A percentile compares a stretch with the other conserved stretches of the same genome.
Evolutionary conservation across 2,797 vertebrate species (phyloP).

Genomic region (Siniperca undulata): DNA sequence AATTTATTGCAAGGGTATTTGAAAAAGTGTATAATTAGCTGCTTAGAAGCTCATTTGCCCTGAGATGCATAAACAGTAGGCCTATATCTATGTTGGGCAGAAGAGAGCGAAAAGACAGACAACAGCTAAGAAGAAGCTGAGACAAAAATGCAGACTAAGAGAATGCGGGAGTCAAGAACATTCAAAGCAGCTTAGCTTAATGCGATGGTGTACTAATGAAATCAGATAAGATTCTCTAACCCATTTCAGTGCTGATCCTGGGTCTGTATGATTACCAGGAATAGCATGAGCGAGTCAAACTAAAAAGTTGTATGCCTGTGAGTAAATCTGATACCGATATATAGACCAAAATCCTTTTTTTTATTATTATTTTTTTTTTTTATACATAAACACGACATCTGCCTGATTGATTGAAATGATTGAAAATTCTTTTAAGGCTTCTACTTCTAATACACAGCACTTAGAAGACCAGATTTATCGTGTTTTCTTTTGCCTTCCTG

Average conservation of each 20-base stretch:
- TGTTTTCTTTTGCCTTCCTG: not conserved
- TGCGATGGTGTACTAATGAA: conserved; percentile 57
- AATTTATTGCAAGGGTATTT: not conserved
- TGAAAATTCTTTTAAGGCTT: too few relatives aligned
- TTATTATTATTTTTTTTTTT: too few relatives aligned
- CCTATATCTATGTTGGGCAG: not conserved
- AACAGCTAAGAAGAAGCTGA: conserved; percentile 26
- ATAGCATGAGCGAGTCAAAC: not conserved
- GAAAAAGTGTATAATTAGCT: not conserved
- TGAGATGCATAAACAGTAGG: not conserved
- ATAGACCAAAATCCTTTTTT: too few relatives aligned
- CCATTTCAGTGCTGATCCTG: conserved; percentile 9
- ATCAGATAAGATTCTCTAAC: conserved; percentile 22
- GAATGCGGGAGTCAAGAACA: conserved; percentile 62
- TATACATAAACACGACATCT: too few relatives aligned
- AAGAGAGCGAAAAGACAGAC: conserved; percentile 19
- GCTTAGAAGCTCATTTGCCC: not conserved
- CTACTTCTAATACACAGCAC: not conserved
- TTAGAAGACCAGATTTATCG: not conserved
- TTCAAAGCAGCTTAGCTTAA: conserved; percentile 69
- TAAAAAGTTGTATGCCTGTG: not conserved
- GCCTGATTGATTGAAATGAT: too few relatives aligned
- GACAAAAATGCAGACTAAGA: conserved; percentile 48
- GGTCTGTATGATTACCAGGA: conserved; percentile 24
- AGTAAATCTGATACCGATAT: not conserved